phyloP scores from a whole-genome alignment of 2,113 vertebrate genomes.

The Trematomus loennbergii region DNA sequence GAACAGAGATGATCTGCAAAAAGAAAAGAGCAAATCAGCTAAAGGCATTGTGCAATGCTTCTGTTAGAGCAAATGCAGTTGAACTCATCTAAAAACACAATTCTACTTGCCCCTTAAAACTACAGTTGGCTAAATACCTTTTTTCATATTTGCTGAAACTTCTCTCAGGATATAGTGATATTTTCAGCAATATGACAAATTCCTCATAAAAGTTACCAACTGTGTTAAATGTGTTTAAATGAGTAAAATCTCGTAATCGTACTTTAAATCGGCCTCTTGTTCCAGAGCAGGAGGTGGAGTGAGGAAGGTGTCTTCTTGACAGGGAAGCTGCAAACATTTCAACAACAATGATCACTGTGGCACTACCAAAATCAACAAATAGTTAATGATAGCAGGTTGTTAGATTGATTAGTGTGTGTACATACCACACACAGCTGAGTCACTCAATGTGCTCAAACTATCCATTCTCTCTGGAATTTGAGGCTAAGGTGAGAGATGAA shows the following conservation, averaged over 20 bases:
- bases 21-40: constrained; percentile 7
- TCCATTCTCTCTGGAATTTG: constrained; percentile 87
- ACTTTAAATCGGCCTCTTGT: constrained; percentile 84
- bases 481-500: constrained; percentile 69
- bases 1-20: constrained; percentile 77
- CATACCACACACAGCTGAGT: constrained; percentile 84
- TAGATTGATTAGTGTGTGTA: constrained; percentile 23
- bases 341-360: constrained; percentile 23
- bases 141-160: too few species aligned
- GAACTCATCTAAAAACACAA: not conserved
- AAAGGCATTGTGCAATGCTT: not conserved
- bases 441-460: constrained; percentile 84
- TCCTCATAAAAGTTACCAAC: too few species aligned
- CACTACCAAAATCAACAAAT: not conserved
- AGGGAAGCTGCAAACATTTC: constrained; percentile 70
- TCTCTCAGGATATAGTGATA: too few species aligned
- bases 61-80: constrained; percentile 1
- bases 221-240: not conserved
- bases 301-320: constrained; percentile 78
- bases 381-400: constrained; percentile 7
- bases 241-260: not conserved
- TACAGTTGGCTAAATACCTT: too few species aligned
- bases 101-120: not conserved
- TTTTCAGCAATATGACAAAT: too few species aligned
- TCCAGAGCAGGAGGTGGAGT: constrained; percentile 84